A percentile compares a stretch with the other conserved stretches of the same genome.
Conservation (phyloP, 2,888 invertebrate genomes). For the Sesamia inferens region DNA sequence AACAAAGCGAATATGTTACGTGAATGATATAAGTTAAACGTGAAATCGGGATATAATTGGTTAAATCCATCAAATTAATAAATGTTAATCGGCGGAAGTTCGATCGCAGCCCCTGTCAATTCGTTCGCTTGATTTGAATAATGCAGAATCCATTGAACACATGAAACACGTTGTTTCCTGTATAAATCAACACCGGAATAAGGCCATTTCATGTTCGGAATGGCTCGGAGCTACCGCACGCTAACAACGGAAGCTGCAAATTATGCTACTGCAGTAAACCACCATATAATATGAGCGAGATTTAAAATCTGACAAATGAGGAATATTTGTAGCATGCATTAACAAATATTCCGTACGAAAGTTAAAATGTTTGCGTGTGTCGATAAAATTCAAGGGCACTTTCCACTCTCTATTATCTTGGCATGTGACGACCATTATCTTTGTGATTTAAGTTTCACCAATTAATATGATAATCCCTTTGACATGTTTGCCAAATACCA, state of each 20-base stretch:
- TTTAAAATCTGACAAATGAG: conserved; percentile 53
- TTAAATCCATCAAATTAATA: conserved; percentile 62
- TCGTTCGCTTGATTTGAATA: conserved; percentile 59
- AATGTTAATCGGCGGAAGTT: conserved; percentile 74
- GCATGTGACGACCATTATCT: conserved; percentile 41
- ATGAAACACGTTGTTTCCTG: conserved; percentile 74
- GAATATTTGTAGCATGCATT: conserved; percentile 37
- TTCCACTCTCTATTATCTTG: conserved; percentile 42
- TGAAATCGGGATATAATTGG: conserved; percentile 53
- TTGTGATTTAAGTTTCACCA: conserved; percentile 31
- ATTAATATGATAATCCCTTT: conserved; percentile 37
- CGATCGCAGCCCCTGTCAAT: conserved; percentile 66
- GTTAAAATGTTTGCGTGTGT: conserved; percentile 22
- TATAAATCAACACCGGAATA: conserved; percentile 73
- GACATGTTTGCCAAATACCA: conserved; percentile 29
- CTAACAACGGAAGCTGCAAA: conserved; percentile 77
- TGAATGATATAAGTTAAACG: conserved; percentile 51
- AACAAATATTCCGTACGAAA: conserved; percentile 15
- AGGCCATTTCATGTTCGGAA: conserved; percentile 73
- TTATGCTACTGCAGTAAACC: conserved; percentile 66
- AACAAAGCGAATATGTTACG: conserved; percentile 46
- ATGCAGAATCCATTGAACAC: conserved; percentile 71
- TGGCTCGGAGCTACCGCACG: conserved; percentile 71
- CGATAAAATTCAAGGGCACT: conserved; percentile 50
- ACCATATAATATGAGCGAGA: conserved; percentile 40